Percentiles rank a stretch among this genome's conserved stretches.
phyloP scores from a whole-genome alignment of 2,113 vertebrate genomes.

The Thermophis baileyi region DNA sequence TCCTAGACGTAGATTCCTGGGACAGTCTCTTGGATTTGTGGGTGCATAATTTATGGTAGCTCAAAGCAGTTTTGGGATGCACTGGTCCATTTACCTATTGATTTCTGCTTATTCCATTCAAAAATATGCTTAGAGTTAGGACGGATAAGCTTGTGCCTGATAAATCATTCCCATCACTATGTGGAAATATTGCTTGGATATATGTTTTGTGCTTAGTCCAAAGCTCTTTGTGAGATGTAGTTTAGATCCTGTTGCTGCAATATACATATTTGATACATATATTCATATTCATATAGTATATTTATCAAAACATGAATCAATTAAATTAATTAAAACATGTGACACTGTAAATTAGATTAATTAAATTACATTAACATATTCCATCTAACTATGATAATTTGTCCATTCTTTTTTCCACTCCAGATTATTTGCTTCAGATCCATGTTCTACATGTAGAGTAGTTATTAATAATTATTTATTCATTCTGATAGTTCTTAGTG shows the following conservation, averaged over 20 bases:
- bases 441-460: background rate
- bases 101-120: background rate
- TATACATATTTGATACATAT: background rate
- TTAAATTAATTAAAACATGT: background rate
- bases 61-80: background rate
- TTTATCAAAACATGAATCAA: background rate
- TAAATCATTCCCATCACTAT: background rate
- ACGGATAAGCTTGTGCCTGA: background rate
- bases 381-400: background rate
- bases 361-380: background rate
- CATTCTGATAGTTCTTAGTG: background rate
- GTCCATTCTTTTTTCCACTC: background rate
- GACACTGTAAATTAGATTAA: background rate
- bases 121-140: background rate
- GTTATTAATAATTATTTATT: background rate
- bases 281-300: background rate
- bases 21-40: background rate
- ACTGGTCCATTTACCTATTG: background rate
- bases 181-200: background rate
- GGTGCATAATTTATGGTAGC: background rate
- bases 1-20: background rate
- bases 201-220: background rate
- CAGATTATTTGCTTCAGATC: background rate
- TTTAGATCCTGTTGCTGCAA: background rate
- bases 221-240: background rate